Evolutionary conservation across 2,888 invertebrate species (phyloP).

Genomic region (Chouioia cunea): DNA sequence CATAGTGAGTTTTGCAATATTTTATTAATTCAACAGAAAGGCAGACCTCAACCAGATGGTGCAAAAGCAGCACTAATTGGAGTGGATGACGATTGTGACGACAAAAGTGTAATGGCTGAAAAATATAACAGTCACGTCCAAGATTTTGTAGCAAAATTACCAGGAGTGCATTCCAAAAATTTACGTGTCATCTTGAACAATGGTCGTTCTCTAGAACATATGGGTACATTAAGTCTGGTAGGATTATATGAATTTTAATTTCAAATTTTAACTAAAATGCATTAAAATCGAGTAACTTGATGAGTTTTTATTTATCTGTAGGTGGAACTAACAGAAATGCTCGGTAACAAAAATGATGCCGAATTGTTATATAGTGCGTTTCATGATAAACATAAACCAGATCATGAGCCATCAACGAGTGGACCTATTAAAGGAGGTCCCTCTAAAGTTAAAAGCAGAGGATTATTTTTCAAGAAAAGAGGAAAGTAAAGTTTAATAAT

Average conservation of each 20-base stretch:
- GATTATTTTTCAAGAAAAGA: conserved; percentile 56
- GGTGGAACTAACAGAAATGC: conserved; percentile 78
- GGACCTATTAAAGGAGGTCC: conserved; percentile 39
- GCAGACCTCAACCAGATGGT: conserved; percentile 84
- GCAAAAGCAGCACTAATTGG: conserved; percentile 80
- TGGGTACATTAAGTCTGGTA: conserved; percentile 74
- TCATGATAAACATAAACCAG: conserved; percentile 75
- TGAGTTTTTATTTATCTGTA: conserved; percentile 62
- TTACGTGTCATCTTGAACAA: conserved; percentile 81
- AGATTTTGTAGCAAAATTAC: conserved; percentile 87
- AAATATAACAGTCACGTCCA: conserved; percentile 81
- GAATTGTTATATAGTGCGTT: conserved; percentile 78
- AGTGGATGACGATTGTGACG: conserved; percentile 73
- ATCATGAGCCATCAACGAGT: conserved; percentile 64
- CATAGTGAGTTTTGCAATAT: neutral
- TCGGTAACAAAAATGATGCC: conserved; percentile 81
- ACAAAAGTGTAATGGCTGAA: conserved; percentile 69
- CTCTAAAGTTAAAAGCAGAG: conserved; percentile 59
- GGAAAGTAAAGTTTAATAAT: conserved; percentile 36
- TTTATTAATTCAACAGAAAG: conserved; percentile 72
- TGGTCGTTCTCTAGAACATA: conserved; percentile 77
- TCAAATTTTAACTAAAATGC: neutral
- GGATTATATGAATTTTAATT: conserved; percentile 13
- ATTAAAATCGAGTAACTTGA: neutral
- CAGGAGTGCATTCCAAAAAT: conserved; percentile 91